phyloP scores from a whole-genome alignment of 2,113 vertebrate species.

The Glaucidium brasilianum region DNA sequence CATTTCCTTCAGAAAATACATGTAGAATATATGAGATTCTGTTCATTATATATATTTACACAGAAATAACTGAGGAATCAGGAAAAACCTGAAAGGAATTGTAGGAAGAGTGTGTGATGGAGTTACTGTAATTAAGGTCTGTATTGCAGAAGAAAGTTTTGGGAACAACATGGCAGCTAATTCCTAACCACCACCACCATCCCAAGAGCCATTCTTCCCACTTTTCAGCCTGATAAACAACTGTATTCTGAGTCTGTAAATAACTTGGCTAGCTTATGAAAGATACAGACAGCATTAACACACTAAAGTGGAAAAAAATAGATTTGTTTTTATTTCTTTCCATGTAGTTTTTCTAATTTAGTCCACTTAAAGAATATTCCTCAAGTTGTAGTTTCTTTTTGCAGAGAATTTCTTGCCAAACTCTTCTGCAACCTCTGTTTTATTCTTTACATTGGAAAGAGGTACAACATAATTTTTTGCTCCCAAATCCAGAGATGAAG shows the following conservation, averaged over 20 bases:
- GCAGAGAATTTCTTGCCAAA: background rate
- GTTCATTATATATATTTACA: background rate
- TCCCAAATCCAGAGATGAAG: background rate
- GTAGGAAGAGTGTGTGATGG: background rate
- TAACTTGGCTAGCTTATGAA: background rate
- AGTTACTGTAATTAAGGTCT: background rate
- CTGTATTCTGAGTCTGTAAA: background rate
- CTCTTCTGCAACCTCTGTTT: background rate
- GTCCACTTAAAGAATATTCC: background rate
- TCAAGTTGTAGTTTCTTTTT: background rate
- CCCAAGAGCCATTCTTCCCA: background rate
- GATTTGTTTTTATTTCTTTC: background rate
- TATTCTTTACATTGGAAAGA: background rate
- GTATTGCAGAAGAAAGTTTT: background rate
- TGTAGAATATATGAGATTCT: background rate
- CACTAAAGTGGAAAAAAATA: background rate
- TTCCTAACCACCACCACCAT: background rate
- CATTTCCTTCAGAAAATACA: background rate
- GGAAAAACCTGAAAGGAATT: background rate
- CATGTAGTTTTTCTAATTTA: background rate
- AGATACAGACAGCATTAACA: background rate
- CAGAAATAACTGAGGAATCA: background rate
- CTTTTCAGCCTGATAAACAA: background rate
- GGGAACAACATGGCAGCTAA: background rate
- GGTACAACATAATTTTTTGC: background rate